Evolutionary conservation across 2,888 invertebrate species (phyloP).

Genomic region (Sepiola atlantica): DNA sequence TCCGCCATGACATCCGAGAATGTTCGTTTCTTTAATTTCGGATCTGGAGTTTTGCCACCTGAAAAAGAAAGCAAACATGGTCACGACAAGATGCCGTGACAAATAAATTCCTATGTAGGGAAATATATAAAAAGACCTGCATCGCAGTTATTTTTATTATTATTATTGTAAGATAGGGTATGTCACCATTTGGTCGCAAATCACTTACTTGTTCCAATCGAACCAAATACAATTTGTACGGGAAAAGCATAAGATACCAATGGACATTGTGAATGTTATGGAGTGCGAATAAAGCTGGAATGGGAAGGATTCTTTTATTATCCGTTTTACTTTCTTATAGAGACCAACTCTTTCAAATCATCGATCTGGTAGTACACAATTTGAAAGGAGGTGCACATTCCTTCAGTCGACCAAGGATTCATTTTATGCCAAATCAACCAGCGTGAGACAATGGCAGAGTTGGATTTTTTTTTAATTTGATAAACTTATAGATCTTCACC

Average conservation of each 20-base stretch:
- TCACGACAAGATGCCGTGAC: conserved; percentile 72
- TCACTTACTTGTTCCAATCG: conserved; percentile 41
- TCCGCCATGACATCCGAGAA: conserved; percentile 98
- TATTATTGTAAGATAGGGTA: background rate
- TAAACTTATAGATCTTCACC: no score
- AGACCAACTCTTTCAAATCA: no score
- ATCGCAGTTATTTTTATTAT: conserved; percentile 37
- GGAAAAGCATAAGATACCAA: background rate
- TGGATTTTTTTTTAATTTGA: no score
- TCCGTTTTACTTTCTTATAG: no score
- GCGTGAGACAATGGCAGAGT: no score
- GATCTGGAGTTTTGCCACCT: conserved; percentile 99
- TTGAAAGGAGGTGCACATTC: no score
- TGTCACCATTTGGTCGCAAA: background rate
- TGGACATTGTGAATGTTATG: no score
- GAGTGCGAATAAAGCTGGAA: no score
- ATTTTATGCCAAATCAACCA: no score
- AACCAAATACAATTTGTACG: background rate
- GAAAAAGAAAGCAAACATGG: conserved; percentile 76
- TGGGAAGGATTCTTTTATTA: no score
- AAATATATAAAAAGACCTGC: conserved; percentile 46
- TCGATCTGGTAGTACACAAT: no score
- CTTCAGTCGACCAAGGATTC: no score
- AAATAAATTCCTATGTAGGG: conserved; percentile 48
- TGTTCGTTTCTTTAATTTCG: conserved; percentile 85